Evolutionary conservation across 2,113 vertebrate genomes (phyloP).

Genomic region (Dicaeum eximium): DNA sequence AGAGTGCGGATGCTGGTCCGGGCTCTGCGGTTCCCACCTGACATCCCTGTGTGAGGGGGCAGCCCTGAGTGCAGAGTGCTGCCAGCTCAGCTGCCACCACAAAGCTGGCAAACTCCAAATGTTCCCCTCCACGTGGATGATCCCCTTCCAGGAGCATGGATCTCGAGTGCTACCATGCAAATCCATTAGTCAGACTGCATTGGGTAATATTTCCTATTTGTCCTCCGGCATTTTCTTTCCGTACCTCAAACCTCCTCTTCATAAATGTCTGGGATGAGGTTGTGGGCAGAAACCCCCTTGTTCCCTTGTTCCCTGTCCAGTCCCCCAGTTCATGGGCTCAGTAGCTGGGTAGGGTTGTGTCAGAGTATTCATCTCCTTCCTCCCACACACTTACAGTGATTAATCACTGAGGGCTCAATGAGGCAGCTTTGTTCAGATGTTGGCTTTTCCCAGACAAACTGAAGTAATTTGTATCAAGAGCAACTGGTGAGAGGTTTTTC

Average conservation of each 20-base stretch:
- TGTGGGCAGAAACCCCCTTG: not conserved
- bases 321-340: not conserved
- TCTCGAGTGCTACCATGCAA: not conserved
- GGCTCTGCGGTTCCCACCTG: not conserved
- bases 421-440: not conserved
- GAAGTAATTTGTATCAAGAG: not conserved
- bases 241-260: not conserved
- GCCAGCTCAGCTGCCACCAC: fast-evolving
- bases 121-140: not conserved
- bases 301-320: not conserved
- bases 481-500: not conserved
- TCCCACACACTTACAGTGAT: not conserved
- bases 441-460: not conserved
- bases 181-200: not conserved
- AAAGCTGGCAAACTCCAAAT: not conserved
- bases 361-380: not conserved
- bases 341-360: not conserved
- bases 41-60: fast-evolving
- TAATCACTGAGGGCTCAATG: not conserved
- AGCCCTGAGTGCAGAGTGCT: not conserved
- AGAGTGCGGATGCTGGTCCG: fast-evolving
- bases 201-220: not conserved
- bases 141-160: not conserved
- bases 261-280: not conserved
- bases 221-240: not conserved